Evolutionary conservation across 2,113 vertebrate genomes (phyloP).

Genomic region (Candoia aspera): DNA sequence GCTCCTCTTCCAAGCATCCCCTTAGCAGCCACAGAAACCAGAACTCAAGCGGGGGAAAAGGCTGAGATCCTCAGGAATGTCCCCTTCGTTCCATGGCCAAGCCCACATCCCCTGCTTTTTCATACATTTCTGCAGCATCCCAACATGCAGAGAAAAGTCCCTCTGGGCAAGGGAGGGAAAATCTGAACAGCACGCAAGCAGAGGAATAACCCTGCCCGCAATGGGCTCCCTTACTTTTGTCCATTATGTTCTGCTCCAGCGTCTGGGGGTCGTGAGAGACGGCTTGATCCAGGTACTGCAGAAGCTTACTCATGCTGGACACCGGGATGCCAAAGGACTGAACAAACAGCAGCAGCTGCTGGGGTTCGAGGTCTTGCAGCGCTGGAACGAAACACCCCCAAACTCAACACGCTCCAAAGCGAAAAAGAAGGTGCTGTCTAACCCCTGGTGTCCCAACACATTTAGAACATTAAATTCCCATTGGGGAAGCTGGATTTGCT

Average conservation of each 20-base stretch:
- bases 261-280: slow-evolving; percentile 93
- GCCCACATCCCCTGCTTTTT: too few species aligned
- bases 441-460: background rate
- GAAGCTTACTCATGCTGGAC: slow-evolving; percentile 98
- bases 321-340: slow-evolving; percentile 98
- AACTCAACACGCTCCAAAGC: accelerated
- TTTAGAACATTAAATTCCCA: too few species aligned
- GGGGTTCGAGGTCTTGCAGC: slow-evolving; percentile 92
- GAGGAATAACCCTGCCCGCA: accelerated
- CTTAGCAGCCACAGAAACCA: too few species aligned
- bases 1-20: too few species aligned
- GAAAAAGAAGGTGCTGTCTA: background rate
- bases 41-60: too few species aligned
- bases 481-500: too few species aligned
- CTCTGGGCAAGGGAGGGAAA: background rate
- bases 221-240: slow-evolving; percentile 85
- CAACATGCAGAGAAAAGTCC: background rate
- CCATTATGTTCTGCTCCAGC: slow-evolving; percentile 97
- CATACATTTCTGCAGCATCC: background rate
- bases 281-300: slow-evolving; percentile 94
- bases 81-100: too few species aligned
- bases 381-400: slow-evolving; percentile 66
- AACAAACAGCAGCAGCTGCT: slow-evolving; percentile 95
- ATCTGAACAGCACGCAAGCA: background rate
- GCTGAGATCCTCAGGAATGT: too few species aligned